Evolutionary conservation across 2,797 vertebrate species (phyloP), one percentile per base, ranked within the genome.

Genomic region (Astyanax mexicanus): DNA sequence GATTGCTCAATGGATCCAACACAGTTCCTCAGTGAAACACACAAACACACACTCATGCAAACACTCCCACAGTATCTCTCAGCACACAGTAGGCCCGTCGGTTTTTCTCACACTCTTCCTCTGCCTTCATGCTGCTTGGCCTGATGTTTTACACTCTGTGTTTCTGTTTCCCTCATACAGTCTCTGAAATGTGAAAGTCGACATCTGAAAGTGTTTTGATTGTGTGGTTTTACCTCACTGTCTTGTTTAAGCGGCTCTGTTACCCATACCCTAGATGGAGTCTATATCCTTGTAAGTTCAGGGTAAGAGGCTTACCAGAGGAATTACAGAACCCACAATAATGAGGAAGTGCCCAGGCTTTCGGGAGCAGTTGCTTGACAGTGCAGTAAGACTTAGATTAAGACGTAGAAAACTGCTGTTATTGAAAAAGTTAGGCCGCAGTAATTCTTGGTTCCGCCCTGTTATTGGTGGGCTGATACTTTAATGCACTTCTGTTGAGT

Each of bases 331-430:
- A 60, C 35, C 10, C 35, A 11, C 5, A 13, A 19, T 54, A 35
- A 67, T 19, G 13, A 15, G 15, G 68, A 74, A 42, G 23, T 27
- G 35, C 13, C 62, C 11, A 52, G 9, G 21, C 37, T 38, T 40
- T 57, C 19, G 17, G 58, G 10, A 72, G 15, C 27, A 38, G 21
- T 68, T 40, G 25, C 58, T 55, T 58, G 51, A 75, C 42, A 25
- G 52, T 27, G n/a, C 64, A 21, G 45, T 27, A 35, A 54, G 54
- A 76, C 45, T 54, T 75, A 37, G 52, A 67, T 80, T 76, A 76
- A 17, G 23, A 12, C 27, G 5, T 11, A 47, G 27, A 66, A 51
- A 58, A 29, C 3, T 1, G 1, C 32, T 52, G 47, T 69, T 75
- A 29, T 29, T 44, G 13, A 13, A 6, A 5, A 23, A 57, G 15